Percentiles rank a stretch among this genome's conserved stretches.
These are phyloP conservation scores for Monochamus alternatus DNA, from an alignment of 2,888 invertebrate species.

Conservation along the genomic window DNA sequence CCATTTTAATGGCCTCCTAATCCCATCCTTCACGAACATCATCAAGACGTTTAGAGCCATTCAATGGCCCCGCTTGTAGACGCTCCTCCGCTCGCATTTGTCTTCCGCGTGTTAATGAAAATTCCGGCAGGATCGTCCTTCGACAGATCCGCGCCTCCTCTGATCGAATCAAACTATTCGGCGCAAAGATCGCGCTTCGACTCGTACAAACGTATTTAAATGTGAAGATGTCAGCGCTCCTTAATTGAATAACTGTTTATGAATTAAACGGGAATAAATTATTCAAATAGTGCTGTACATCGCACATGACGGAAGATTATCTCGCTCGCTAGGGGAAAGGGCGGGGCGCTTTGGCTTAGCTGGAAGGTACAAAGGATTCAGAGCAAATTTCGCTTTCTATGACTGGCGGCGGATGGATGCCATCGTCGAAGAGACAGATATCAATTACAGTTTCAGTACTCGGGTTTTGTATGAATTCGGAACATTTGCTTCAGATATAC, in stretches of 20 bases:
- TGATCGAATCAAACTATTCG: slow-evolving; percentile 6
- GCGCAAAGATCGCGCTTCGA: background rate
- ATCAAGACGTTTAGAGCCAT: no score
- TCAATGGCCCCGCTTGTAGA: no score
- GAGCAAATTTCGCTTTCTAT: background rate
- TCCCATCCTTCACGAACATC: no score
- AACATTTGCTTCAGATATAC: no score
- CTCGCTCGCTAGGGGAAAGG: background rate
- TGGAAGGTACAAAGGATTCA: background rate
- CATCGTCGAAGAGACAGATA: no score
- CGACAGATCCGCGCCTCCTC: background rate
- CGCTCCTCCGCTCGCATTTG: no score
- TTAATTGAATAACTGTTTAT: slow-evolving; percentile 36
- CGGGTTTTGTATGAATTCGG: no score
- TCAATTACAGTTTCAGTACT: no score
- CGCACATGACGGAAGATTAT: slow-evolving; percentile 33
- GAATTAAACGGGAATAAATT: slow-evolving; percentile 34
- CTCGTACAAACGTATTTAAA: slow-evolving; percentile 17
- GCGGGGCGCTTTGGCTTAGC: background rate
- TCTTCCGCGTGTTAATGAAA: background rate
- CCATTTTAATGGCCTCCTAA: no score
- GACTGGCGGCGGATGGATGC: background rate
- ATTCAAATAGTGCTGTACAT: slow-evolving; percentile 31
- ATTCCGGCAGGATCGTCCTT: background rate
- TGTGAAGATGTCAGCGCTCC: slow-evolving; percentile 16